Evolutionary conservation across 2,888 invertebrate genomes (phyloP), one percentile per base, ranked within the genome.

Genomic region (Alitta virens): DNA sequence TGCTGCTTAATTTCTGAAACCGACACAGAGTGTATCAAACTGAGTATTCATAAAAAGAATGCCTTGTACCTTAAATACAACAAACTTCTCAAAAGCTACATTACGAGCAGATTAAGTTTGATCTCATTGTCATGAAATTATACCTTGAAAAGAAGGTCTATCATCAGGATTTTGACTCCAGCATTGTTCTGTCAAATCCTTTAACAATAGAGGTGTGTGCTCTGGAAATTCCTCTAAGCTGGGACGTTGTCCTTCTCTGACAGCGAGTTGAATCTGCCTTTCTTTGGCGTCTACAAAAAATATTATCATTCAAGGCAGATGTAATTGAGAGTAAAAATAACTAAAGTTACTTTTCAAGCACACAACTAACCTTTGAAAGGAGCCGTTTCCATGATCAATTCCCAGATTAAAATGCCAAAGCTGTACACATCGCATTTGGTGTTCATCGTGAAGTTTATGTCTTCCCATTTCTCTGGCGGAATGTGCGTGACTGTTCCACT

Each of bases 381-480:
- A 5, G 43, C 50, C 51, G 61, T 38, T 51, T 68, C 71, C 16
- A 69, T 56, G 25, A 73, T 66, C 14, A 73, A 65, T 57, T 75
- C 74, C 74, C 74, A 75, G 5, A 71, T 14, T 2, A 71, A 67
- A 5, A 75, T 68, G 7, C 66, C 74, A 68, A 72, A 75, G 23
- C 71, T 67, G 56, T 73, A 75, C 12, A 74, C 67, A 57, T 75
- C 75, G 54, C 68, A 68, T 50, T 61, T 65, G 26, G 53, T 60
- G 50, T 65, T 66, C 14, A 71, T 65, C 21, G 62, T 59, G 9
- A 62, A 58, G 50, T 71, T 72, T 38, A 74, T 60, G 56, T 75
- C 63, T 16, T 33, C 43, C 64, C 73, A 69, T 1, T 68, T 62
- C 60, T 74, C 74, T 14, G 75, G 75, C 7, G 73, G 71, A 18